Conservation (phyloP, 1,140 invertebrate species). For the Drosophila pseudoobscura region DNA sequence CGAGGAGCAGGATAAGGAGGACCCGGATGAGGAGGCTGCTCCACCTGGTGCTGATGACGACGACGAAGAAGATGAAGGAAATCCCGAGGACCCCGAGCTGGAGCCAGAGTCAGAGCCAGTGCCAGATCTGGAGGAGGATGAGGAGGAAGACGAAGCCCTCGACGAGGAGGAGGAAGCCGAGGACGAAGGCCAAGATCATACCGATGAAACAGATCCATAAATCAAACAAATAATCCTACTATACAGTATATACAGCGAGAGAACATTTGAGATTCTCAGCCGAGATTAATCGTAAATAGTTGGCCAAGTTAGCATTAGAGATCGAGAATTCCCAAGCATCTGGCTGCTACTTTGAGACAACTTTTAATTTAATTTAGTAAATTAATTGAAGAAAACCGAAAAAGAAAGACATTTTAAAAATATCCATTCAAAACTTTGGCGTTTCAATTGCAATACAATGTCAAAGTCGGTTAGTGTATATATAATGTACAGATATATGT, state of each 20-base stretch:
- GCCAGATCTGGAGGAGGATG: no score
- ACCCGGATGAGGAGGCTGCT: slow-evolving; percentile 20
- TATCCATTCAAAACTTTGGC: slow-evolving; percentile 22
- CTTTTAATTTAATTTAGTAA: slow-evolving; percentile 66
- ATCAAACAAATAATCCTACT: slow-evolving; percentile 10
- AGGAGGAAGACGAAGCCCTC: slow-evolving; percentile 18
- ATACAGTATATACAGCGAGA: slow-evolving; percentile 18
- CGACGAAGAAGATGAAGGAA: slow-evolving; percentile 23
- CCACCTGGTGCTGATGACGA: background rate
- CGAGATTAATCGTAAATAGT: slow-evolving; percentile 37
- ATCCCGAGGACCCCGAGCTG: slow-evolving; percentile 1
- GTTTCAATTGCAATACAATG: slow-evolving; percentile 39
- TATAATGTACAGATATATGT: background rate
- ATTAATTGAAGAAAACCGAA: slow-evolving; percentile 48
- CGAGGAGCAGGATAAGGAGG: slow-evolving; percentile 27
- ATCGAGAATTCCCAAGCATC: slow-evolving; percentile 25
- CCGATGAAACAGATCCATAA: slow-evolving; percentile 34
- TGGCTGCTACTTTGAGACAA: slow-evolving; percentile 41
- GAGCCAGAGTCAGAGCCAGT: slow-evolving; percentile 4
- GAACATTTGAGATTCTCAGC: slow-evolving; percentile 34
- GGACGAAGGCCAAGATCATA: slow-evolving; percentile 18
- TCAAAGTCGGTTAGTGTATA: background rate
- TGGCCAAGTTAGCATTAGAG: slow-evolving; percentile 56
- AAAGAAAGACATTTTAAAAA: slow-evolving; percentile 30
- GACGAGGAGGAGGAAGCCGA: slow-evolving; percentile 21